phyloP scores from a whole-genome alignment of 2,888 invertebrate species.

The Xylota sylvarum region DNA sequence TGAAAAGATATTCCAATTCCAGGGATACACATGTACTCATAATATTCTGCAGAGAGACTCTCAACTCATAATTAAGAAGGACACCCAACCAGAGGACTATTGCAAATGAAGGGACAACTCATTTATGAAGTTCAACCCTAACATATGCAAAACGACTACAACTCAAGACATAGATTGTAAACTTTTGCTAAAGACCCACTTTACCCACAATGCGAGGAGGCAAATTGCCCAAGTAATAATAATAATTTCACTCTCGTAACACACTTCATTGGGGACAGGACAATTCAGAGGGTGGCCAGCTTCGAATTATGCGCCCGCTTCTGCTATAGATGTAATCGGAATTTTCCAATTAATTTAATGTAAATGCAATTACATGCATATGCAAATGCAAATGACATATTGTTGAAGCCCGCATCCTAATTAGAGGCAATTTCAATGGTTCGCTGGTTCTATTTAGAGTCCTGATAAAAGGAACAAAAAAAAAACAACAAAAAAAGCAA shows the following conservation, averaged over 20 bases:
- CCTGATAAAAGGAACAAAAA: slow-evolving; percentile 8
- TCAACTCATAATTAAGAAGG: slow-evolving; percentile 27
- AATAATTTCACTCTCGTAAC: slow-evolving; percentile 41
- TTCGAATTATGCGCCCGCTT: slow-evolving; percentile 10
- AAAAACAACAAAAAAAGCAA: slow-evolving; percentile 13
- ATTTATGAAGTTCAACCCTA: slow-evolving; percentile 18
- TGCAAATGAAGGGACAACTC: slow-evolving; percentile 39
- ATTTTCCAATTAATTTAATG: slow-evolving; percentile 76
- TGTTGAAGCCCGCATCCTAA: slow-evolving; percentile 75
- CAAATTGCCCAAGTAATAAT: slow-evolving; percentile 29
- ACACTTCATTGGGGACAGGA: slow-evolving; percentile 28
- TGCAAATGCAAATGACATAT: slow-evolving; percentile 74
- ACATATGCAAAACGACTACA: neutral
- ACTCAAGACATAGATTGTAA: slow-evolving; percentile 28
- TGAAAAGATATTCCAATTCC: slow-evolving; percentile 14
- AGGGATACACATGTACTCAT: neutral
- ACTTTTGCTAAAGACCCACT: slow-evolving; percentile 20
- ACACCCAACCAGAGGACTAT: slow-evolving; percentile 19
- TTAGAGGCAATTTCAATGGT: slow-evolving; percentile 73
- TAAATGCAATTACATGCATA: slow-evolving; percentile 71
- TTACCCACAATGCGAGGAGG: neutral
- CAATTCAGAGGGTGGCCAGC: neutral
- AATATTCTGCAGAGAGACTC: neutral
- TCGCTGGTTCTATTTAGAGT: slow-evolving; percentile 66
- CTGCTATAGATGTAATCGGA: slow-evolving; percentile 63